Conservation (phyloP, 64 coral and sea anemone species). For the Stylophora pistillata region DNA sequence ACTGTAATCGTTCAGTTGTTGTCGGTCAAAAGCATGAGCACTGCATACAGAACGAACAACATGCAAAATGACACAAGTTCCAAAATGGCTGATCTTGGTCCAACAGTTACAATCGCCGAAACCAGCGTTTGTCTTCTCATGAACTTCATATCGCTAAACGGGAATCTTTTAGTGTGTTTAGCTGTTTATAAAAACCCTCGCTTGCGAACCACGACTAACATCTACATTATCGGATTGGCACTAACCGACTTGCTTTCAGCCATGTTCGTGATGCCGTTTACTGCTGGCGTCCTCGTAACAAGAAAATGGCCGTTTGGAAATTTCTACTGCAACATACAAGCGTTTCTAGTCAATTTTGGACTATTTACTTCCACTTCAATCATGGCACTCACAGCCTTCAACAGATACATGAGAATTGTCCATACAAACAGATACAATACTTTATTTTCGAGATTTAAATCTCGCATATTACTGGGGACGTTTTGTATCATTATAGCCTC, state of each 20-base stretch:
- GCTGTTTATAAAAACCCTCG: slow-evolving; percentile 39
- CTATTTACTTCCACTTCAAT: slow-evolving; percentile 6
- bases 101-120: background rate
- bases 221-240: slow-evolving; percentile 52
- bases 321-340: slow-evolving; percentile 43
- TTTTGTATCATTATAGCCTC: background rate
- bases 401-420: slow-evolving; percentile 31
- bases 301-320: slow-evolving; percentile 47
- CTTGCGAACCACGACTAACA: slow-evolving; percentile 28
- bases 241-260: slow-evolving; percentile 47
- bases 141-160: background rate
- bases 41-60: background rate
- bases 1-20: too few relatives aligned
- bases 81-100: background rate
- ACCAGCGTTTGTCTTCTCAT: background rate
- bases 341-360: slow-evolving; percentile 28
- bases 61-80: background rate
- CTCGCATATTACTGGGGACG: background rate
- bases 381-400: slow-evolving; percentile 22
- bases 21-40: background rate
- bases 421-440: background rate
- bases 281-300: slow-evolving; percentile 37
- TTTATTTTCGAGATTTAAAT: background rate
- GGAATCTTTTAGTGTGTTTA: slow-evolving; percentile 21
- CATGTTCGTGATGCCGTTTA: slow-evolving; percentile 28